Percentiles rank a stretch among this genome's conserved stretches.
These are phyloP conservation scores for Tetraneura akinire DNA, from an alignment of 1,140 invertebrate species.

Conservation along the genomic window DNA sequence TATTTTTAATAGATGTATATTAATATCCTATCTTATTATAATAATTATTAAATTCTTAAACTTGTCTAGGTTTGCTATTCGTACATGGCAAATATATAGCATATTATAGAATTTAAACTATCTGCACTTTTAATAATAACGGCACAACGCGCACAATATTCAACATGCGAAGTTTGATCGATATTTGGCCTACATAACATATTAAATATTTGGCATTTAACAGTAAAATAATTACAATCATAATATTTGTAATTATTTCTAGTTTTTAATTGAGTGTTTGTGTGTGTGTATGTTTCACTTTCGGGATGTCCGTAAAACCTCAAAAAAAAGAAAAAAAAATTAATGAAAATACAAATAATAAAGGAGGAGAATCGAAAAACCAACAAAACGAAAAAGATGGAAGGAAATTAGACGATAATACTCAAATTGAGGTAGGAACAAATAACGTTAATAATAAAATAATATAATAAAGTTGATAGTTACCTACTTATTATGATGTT, in stretches of 20 bases:
- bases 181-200: conserved; percentile 12
- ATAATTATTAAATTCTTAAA: too few relatives aligned
- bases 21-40: too few relatives aligned
- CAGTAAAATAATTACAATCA: background rate
- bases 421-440: background rate
- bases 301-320: background rate
- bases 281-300: too few relatives aligned
- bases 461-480: too few relatives aligned
- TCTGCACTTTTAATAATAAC: background rate
- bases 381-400: background rate
- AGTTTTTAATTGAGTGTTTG: too few relatives aligned
- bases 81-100: too few relatives aligned
- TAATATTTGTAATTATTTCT: background rate
- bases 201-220: too few relatives aligned
- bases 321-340: background rate
- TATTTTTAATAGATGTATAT: too few relatives aligned
- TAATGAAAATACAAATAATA: background rate
- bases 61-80: background rate
- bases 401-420: background rate
- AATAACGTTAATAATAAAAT: too few relatives aligned
- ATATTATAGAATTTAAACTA: background rate
- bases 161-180: conserved; percentile 9
- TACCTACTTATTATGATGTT: too few relatives aligned
- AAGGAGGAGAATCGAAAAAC: background rate
- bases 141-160: background rate